These are phyloP conservation scores for Fringilla coelebs DNA, from an alignment of 2,797 vertebrate genomes.

Conservation along the genomic window DNA sequence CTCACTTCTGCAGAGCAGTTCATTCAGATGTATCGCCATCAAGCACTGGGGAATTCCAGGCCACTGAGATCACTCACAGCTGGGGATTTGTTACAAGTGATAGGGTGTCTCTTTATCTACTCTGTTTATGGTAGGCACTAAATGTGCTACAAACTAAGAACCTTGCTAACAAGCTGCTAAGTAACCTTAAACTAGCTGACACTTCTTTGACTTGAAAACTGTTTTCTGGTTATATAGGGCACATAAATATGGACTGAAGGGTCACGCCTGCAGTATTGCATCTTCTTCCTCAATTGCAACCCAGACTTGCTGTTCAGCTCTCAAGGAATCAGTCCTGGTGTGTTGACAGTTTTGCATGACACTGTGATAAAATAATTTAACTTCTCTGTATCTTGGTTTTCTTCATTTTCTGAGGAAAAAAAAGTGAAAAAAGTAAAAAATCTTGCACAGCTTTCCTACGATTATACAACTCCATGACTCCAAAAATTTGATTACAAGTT, in stretches of 20 bases:
- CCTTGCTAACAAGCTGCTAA: not conserved
- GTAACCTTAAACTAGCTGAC: not conserved
- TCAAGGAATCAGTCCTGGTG: not conserved
- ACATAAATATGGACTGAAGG: not conserved
- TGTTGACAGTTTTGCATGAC: not conserved
- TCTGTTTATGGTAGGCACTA: not conserved
- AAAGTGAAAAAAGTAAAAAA: not conserved
- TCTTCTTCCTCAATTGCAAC: not conserved
- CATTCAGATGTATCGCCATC: not conserved
- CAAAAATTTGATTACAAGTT: not conserved
- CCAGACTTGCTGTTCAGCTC: not conserved
- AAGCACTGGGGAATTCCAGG: not conserved
- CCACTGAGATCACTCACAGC: not conserved
- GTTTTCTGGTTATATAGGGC: not conserved
- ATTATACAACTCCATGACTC: not conserved
- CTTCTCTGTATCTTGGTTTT: not conserved
- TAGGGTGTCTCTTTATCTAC: not conserved
- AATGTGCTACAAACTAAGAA: not conserved
- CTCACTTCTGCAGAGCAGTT: not conserved
- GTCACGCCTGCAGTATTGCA: not conserved
- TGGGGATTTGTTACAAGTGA: conserved; percentile 20
- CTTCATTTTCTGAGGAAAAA: not conserved
- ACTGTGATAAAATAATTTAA: not conserved
- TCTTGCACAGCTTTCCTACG: not conserved
- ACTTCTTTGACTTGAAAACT: not conserved